Percentiles rank a stretch among this genome's conserved stretches.
These are phyloP conservation scores for Rhynchotus rufescens DNA, from an alignment of 2,797 vertebrate species.

Conservation along the genomic window DNA sequence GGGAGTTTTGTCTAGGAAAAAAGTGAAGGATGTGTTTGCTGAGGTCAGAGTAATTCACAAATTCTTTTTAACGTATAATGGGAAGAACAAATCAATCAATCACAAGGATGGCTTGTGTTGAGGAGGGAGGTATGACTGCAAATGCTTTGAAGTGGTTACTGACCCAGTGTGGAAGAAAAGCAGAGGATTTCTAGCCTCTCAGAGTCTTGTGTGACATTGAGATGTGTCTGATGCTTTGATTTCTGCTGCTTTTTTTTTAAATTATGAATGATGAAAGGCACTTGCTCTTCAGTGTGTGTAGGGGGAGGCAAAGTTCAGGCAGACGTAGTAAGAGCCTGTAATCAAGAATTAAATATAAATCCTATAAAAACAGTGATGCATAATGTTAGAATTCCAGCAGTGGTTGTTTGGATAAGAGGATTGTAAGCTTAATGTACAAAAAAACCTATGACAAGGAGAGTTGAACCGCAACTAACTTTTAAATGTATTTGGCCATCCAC, in stretches of 20 bases:
- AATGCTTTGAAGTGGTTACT: background rate
- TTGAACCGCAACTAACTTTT: background rate
- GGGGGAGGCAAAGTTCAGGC: background rate
- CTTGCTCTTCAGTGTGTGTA: background rate
- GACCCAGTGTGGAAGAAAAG: background rate
- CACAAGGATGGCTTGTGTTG: background rate
- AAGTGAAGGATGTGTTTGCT: slow-evolving; percentile 25
- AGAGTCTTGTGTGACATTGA: background rate
- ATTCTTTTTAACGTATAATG: background rate
- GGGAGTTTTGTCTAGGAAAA: slow-evolving; percentile 49
- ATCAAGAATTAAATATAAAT: background rate
- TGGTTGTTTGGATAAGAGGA: background rate
- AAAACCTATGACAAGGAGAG: background rate
- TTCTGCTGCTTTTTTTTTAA: background rate
- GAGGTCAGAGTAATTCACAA: slow-evolving; percentile 27
- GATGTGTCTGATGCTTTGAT: background rate
- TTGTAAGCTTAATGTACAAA: background rate
- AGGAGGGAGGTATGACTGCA: background rate
- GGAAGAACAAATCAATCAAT: background rate
- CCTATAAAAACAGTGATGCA: background rate
- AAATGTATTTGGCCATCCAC: background rate
- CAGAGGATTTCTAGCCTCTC: background rate
- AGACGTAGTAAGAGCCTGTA: background rate
- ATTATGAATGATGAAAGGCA: background rate
- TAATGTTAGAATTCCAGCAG: background rate